phyloP scores from a whole-genome alignment of 2,888 invertebrate genomes.

The Troilus luridus region DNA sequence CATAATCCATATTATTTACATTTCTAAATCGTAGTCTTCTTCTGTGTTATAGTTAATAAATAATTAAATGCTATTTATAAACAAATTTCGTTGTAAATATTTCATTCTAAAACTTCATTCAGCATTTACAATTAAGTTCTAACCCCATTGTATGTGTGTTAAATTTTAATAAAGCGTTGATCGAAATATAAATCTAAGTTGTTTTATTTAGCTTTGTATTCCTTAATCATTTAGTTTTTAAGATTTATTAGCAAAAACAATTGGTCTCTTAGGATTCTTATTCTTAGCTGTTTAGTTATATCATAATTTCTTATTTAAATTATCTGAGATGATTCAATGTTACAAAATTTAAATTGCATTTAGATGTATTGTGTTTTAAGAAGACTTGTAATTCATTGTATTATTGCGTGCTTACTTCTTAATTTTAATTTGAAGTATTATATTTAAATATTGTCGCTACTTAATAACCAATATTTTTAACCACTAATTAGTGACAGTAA shows the following conservation, averaged over 20 bases:
- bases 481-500: too few relatives aligned
- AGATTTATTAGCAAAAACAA: background rate
- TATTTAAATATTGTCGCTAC: too few relatives aligned
- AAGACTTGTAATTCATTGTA: background rate
- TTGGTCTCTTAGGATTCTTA: background rate
- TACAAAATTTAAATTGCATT: background rate
- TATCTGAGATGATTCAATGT: background rate
- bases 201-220: conserved; percentile 3
- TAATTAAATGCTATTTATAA: background rate
- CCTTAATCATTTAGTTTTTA: conserved; percentile 23
- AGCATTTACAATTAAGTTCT: conserved; percentile 12
- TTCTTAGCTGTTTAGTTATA: background rate
- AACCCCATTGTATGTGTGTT: background rate
- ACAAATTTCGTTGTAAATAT: conserved; percentile 29
- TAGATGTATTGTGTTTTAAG: background rate
- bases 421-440: background rate
- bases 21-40: background rate
- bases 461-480: too few relatives aligned
- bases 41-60: background rate
- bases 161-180: conserved; percentile 9
- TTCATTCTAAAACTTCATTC: background rate
- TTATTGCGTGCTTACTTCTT: background rate
- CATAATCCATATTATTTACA: background rate
- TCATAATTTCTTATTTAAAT: background rate
- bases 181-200: background rate